Evolutionary conservation across 2,888 invertebrate species (phyloP).

Genomic region (Himalopsyche tibetana): DNA sequence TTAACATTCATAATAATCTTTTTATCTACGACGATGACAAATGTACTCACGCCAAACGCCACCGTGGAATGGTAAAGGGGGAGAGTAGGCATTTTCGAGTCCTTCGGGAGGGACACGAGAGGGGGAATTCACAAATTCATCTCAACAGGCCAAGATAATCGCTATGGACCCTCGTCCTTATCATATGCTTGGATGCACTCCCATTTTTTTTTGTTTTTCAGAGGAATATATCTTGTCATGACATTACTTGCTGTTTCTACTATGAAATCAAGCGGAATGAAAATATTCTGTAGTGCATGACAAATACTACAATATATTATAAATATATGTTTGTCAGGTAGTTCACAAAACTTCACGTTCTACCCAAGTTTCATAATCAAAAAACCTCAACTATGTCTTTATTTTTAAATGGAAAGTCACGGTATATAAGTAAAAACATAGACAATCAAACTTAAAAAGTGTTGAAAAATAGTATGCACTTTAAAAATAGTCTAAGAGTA

Average conservation of each 20-base stretch:
- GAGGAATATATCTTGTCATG: constrained; percentile 33
- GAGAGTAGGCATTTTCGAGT: constrained; percentile 21
- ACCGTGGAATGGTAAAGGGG: neutral
- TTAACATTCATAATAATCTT: neutral
- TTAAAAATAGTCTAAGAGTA: too few relatives aligned
- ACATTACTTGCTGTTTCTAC: constrained; percentile 29
- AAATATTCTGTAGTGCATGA: constrained; percentile 23
- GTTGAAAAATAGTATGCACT: too few relatives aligned
- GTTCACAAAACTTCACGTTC: too few relatives aligned
- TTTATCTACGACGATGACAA: constrained; percentile 13
- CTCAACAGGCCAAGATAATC: constrained; percentile 57
- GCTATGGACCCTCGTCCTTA: constrained; percentile 59
- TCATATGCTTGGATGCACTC: constrained; percentile 58
- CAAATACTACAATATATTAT: neutral
- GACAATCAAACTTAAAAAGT: too few relatives aligned
- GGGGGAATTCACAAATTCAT: constrained; percentile 50
- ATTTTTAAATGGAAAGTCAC: too few relatives aligned
- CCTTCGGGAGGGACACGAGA: constrained; percentile 39
- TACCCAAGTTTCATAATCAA: too few relatives aligned
- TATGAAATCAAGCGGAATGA: constrained; percentile 49
- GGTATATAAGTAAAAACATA: too few relatives aligned
- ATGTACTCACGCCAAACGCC: neutral
- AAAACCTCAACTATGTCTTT: too few relatives aligned
- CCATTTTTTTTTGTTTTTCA: constrained; percentile 47
- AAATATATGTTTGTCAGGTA: too few relatives aligned